Conservation (phyloP, 2,113 vertebrate genomes). For the Leuciscus idus region DNA sequence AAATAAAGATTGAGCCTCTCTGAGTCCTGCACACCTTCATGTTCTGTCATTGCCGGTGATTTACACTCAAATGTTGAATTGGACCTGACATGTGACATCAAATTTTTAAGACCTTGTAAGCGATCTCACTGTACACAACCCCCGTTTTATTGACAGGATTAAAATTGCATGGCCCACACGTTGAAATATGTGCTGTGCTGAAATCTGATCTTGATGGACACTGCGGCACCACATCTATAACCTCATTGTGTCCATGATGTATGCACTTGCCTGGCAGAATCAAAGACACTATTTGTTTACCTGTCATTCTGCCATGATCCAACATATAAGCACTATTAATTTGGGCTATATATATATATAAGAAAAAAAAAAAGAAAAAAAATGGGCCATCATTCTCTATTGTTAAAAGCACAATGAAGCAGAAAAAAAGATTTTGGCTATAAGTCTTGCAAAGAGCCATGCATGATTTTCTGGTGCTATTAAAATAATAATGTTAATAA, state of each 20-base stretch:
- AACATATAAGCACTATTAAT: constrained; percentile 43
- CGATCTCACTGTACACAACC: constrained; percentile 35
- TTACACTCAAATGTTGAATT: constrained; percentile 52
- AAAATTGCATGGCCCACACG: constrained; percentile 51
- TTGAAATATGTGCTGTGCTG: constrained; percentile 46
- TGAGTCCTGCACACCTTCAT: constrained; percentile 30
- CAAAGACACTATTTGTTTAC: constrained; percentile 48
- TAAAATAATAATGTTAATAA: neutral
- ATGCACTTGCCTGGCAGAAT: constrained; percentile 51
- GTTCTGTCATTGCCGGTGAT: constrained; percentile 47
- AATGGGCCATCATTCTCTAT: constrained; percentile 13
- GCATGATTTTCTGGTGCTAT: neutral
- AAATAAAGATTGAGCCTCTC: constrained; percentile 50
- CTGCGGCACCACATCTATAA: constrained; percentile 7
- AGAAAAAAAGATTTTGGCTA: neutral
- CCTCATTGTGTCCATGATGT: constrained; percentile 55
- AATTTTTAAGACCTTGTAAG: constrained; percentile 55
- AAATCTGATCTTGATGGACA: constrained; percentile 42
- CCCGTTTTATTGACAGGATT: constrained; percentile 53
- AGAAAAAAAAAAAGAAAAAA: too few relatives aligned
- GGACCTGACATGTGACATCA: constrained; percentile 55
- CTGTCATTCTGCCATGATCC: constrained; percentile 31
- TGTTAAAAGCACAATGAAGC: neutral
- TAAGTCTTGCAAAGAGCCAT: neutral
- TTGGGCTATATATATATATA: neutral